phyloP scores from a whole-genome alignment of 2,888 invertebrate species.

The Cheilosia soror region DNA sequence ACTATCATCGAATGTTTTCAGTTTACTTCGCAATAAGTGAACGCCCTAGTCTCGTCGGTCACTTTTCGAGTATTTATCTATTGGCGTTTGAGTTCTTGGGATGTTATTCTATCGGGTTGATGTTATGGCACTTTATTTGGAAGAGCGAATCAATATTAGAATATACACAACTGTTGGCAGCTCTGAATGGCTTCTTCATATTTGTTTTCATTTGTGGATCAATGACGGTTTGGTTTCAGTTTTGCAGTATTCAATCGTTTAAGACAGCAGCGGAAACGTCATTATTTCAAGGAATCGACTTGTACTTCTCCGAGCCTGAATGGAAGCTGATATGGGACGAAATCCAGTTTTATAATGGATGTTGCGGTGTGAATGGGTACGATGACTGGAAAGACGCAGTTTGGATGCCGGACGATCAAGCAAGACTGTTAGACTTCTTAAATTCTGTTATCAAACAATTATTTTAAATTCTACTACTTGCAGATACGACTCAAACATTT shows the following conservation, averaged over 20 bases:
- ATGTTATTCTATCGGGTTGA: conserved; percentile 78
- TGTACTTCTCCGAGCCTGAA: conserved; percentile 81
- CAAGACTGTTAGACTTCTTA: conserved; percentile 8
- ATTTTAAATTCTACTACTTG: not conserved
- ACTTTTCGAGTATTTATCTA: conserved; percentile 78
- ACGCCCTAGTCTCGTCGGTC: conserved; percentile 76
- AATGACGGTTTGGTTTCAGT: conserved; percentile 78
- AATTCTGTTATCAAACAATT: not conserved
- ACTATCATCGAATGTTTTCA: conserved; percentile 78
- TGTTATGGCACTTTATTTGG: conserved; percentile 80
- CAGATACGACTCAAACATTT: not conserved
- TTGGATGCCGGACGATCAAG: conserved; percentile 78
- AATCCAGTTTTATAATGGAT: conserved; percentile 80
- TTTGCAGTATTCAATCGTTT: conserved; percentile 76
- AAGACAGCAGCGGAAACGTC: conserved; percentile 77
- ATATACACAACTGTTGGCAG: conserved; percentile 17
- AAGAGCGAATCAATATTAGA: conserved; percentile 48
- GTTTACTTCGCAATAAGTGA: conserved; percentile 78
- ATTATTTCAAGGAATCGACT: conserved; percentile 80
- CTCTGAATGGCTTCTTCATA: conserved; percentile 79
- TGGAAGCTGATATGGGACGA: conserved; percentile 83
- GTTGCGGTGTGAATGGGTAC: conserved; percentile 82
- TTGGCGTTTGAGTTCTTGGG: conserved; percentile 78
- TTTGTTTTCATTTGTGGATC: conserved; percentile 79
- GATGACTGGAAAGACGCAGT: conserved; percentile 81